Percentiles rank a stretch among this genome's conserved stretches.
Evolutionary conservation across 2,888 invertebrate genomes (phyloP).

Genomic region (Drosophila quinaria): DNA sequence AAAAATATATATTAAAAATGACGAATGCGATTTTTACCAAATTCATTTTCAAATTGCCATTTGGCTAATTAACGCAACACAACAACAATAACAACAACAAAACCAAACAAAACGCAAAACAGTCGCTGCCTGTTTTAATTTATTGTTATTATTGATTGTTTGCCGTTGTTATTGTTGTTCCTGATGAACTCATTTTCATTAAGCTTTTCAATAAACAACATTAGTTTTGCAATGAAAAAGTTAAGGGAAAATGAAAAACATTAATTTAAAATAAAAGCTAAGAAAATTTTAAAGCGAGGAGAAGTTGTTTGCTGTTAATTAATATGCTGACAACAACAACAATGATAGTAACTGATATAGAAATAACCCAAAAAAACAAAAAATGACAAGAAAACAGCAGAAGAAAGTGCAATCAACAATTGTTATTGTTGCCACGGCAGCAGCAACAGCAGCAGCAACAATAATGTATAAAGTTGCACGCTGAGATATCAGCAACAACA

Average conservation of each 20-base stretch:
- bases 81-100: conserved; percentile 7
- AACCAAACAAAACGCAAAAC: conserved; percentile 11
- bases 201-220: conserved; percentile 41
- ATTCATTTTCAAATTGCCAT: conserved; percentile 60
- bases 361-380: conserved; percentile 8
- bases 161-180: conserved; percentile 24
- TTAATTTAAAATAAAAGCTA: not conserved
- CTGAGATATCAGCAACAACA: conserved; percentile 34
- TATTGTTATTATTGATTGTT: conserved; percentile 57
- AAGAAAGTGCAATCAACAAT: conserved; percentile 57
- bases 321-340: conserved; percentile 36
- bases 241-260: conserved; percentile 4
- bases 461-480: conserved; percentile 31
- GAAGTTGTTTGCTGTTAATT: conserved; percentile 44
- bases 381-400: conserved; percentile 12
- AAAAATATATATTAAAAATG: conserved; percentile 5
- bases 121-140: conserved; percentile 36
- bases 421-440: conserved; percentile 19
- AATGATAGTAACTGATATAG: not conserved
- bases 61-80: conserved; percentile 63
- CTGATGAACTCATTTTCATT: conserved; percentile 62
- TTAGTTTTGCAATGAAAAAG: conserved; percentile 7
- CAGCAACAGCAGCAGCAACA: conserved; percentile 2
- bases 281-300: conserved; percentile 7
- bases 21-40: conserved; percentile 42